Evolutionary conservation across 2,888 invertebrate species (phyloP).

Genomic region (Pachymerium ferrugineum): DNA sequence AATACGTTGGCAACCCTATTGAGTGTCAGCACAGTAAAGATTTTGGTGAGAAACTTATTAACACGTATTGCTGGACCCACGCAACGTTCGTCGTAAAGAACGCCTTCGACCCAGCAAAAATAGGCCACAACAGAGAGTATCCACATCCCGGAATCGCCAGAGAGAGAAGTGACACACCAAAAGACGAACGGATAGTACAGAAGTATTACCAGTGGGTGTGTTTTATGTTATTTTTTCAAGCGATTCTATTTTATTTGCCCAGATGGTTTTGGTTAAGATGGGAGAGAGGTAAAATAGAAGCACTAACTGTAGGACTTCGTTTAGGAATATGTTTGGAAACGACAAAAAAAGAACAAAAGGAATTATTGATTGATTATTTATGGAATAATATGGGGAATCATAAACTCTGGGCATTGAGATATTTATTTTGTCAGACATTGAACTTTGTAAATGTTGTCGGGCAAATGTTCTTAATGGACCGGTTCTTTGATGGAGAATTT

Average conservation of each 20-base stretch:
- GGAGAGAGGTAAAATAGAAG: constrained; percentile 93
- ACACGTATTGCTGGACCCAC: constrained; percentile 94
- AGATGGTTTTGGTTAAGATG: constrained; percentile 95
- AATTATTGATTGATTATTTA: constrained; percentile 84
- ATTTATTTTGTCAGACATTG: constrained; percentile 84
- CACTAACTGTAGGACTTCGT: constrained; percentile 92
- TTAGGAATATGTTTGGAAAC: constrained; percentile 88
- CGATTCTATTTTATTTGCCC: constrained; percentile 88
- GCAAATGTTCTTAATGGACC: constrained; percentile 93
- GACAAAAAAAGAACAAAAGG: constrained; percentile 91
- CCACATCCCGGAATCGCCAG: constrained; percentile 60
- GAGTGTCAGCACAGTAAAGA: constrained; percentile 92
- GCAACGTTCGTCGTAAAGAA: constrained; percentile 84
- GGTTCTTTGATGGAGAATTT: constrained; percentile 91
- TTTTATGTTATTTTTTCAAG: constrained; percentile 95
- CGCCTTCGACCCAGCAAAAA: constrained; percentile 67
- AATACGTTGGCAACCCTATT: constrained; percentile 91
- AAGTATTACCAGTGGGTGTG: constrained; percentile 95
- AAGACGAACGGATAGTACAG: constrained; percentile 45
- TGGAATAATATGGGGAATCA: constrained; percentile 86
- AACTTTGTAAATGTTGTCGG: constrained; percentile 85
- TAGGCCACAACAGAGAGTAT: constrained; percentile 73
- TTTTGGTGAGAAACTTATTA: constrained; percentile 83
- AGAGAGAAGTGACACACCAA: constrained; percentile 33
- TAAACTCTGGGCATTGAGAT: constrained; percentile 94